phyloP scores from a whole-genome alignment of 2,113 vertebrate genomes.

The Sinosuthora webbiana region DNA sequence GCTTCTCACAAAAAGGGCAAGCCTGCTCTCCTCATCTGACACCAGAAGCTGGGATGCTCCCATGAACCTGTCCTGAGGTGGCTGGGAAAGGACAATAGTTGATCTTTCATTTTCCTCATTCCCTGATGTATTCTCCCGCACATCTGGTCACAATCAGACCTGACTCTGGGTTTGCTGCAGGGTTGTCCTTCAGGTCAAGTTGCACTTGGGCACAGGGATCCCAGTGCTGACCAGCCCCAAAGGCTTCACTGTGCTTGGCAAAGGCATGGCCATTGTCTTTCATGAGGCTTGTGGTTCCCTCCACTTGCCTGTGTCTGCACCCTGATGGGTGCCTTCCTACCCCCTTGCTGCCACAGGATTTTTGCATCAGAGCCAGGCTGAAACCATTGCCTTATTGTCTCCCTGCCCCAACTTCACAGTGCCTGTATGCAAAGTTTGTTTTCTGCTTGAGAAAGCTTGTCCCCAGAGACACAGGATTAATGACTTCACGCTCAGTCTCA shows the following conservation, averaged over 20 bases:
- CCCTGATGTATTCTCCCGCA: fast-evolving
- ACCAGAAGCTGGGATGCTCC: background rate
- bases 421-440: background rate
- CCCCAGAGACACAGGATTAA: background rate
- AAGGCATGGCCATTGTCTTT: background rate
- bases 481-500: background rate
- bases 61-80: background rate
- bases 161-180: background rate
- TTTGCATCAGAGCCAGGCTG: background rate
- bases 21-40: background rate
- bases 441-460: background rate
- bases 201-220: background rate
- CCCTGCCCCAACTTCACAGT: background rate
- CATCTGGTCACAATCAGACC: background rate
- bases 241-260: background rate
- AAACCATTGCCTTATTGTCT: background rate
- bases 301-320: background rate
- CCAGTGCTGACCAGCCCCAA: background rate
- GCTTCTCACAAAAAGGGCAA: background rate
- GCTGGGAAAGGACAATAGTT: background rate
- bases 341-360: background rate
- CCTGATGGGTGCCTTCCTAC: fast-evolving
- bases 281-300: background rate
- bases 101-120: background rate
- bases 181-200: background rate